Evolutionary conservation across 2,797 vertebrate genomes (phyloP).

Genomic region (Stomatorhinus walkeri): DNA sequence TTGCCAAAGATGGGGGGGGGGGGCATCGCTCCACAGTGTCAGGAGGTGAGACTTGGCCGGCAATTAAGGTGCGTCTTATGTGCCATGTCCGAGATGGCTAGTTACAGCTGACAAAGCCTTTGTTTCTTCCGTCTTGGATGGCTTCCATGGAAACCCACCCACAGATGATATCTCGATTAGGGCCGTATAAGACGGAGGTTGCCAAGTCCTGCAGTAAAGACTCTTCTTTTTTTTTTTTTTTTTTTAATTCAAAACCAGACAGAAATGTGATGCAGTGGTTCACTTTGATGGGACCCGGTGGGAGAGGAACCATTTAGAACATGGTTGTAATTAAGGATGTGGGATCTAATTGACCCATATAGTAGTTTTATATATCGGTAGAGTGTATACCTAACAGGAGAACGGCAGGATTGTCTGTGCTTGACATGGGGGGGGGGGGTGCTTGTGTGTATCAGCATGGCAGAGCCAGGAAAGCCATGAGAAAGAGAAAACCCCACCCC

Average conservation of each 20-base stretch:
- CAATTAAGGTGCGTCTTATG: neutral
- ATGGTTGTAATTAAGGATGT: neutral
- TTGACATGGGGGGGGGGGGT: neutral
- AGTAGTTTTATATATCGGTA: neutral
- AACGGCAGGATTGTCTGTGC: neutral
- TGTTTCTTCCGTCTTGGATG: slow-evolving; percentile 60
- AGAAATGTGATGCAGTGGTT: neutral
- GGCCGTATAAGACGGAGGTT: slow-evolving; percentile 55
- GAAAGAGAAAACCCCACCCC: neutral
- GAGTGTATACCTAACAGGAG: neutral
- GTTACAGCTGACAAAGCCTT: slow-evolving; percentile 23
- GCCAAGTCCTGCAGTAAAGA: slow-evolving; percentile 61
- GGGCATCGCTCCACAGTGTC: neutral
- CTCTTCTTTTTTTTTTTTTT: neutral
- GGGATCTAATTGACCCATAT: slow-evolving; percentile 12
- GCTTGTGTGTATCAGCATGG: neutral
- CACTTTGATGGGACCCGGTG: neutral
- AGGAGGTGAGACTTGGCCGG: neutral
- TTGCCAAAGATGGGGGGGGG: neutral
- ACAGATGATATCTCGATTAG: slow-evolving; percentile 57
- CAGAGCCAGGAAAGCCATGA: neutral
- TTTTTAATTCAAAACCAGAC: neutral
- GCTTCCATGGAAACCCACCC: slow-evolving; percentile 72
- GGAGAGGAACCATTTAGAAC: neutral
- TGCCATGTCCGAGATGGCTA: neutral